phyloP scores from a whole-genome alignment of 1,140 invertebrate species.

The Pseudomyrmex flavicornis region DNA sequence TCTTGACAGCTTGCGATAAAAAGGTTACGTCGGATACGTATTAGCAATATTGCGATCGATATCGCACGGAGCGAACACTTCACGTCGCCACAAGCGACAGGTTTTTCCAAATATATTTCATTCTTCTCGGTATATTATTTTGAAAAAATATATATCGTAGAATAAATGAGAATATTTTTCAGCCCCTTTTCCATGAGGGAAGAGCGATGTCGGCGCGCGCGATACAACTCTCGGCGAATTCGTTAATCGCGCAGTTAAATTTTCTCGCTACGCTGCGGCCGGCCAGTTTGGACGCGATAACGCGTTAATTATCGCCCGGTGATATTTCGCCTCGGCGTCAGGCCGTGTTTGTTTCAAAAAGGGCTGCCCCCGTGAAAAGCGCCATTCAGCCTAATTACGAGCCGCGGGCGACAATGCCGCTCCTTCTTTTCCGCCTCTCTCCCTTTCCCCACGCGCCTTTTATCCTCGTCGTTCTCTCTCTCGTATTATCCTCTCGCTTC shows the following conservation, averaged over 20 bases:
- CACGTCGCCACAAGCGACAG: not conserved
- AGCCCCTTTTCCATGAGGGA: not conserved
- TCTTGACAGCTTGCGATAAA: not conserved
- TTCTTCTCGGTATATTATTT: slow-evolving; percentile 26
- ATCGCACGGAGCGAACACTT: slow-evolving; percentile 12
- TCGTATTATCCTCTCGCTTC: slow-evolving; percentile 22
- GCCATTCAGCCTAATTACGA: slow-evolving; percentile 73
- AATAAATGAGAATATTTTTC: slow-evolving; percentile 44
- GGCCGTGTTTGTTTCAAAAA: slow-evolving; percentile 69
- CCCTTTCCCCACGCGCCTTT: not conserved
- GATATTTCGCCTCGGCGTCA: slow-evolving; percentile 69
- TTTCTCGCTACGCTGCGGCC: slow-evolving; percentile 45
- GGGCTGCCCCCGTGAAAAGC: slow-evolving; percentile 68
- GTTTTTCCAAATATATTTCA: slow-evolving; percentile 27
- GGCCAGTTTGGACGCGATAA: slow-evolving; percentile 73
- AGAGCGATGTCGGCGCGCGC: slow-evolving; percentile 29
- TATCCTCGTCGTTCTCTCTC: slow-evolving; percentile 16
- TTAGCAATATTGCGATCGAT: not conserved
- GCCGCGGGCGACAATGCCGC: slow-evolving; percentile 63
- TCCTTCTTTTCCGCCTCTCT: slow-evolving; percentile 57
- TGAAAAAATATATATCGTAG: slow-evolving; percentile 4
- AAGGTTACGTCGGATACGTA: not conserved
- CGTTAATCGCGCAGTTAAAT: slow-evolving; percentile 74
- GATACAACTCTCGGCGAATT: slow-evolving; percentile 59
- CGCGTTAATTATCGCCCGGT: slow-evolving; percentile 72